These are phyloP conservation scores for Sebastes iracundus DNA, from an alignment of 2,797 vertebrate genomes.

Conservation along the genomic window DNA sequence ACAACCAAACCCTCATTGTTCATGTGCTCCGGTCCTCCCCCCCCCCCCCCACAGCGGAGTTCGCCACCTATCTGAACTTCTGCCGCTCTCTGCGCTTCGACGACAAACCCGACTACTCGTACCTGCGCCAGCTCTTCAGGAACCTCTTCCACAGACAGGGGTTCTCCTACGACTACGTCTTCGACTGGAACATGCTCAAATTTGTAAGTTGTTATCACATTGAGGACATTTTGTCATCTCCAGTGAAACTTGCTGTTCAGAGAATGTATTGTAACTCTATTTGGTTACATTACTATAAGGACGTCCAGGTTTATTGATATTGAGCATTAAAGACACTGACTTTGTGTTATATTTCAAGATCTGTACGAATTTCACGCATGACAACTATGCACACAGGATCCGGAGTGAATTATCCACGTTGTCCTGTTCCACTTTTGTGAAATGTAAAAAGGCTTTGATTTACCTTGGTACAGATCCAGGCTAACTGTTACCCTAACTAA, in stretches of 20 bases:
- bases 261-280: neutral
- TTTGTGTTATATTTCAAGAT: neutral
- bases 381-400: too few relatives aligned
- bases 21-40: neutral
- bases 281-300: neutral
- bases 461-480: too few relatives aligned
- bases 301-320: neutral
- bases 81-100: constrained; percentile 97
- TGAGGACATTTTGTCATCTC: neutral
- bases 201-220: constrained; percentile 86
- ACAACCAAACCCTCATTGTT: neutral
- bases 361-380: too few relatives aligned
- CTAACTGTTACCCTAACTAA: too few relatives aligned
- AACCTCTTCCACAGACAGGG: constrained; percentile 97
- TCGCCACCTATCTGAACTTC: constrained; percentile 98
- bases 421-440: too few relatives aligned
- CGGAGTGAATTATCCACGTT: too few relatives aligned
- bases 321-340: neutral
- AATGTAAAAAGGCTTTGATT: too few relatives aligned
- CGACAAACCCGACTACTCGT: constrained; percentile 97
- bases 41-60: constrained; percentile 85
- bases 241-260: neutral
- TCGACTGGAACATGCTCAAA: constrained; percentile 99
- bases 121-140: constrained; percentile 95
- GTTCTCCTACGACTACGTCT: constrained; percentile 98